Evolutionary conservation across 2,797 vertebrate genomes (phyloP).

Genomic region (Hylomyscus alleni): DNA sequence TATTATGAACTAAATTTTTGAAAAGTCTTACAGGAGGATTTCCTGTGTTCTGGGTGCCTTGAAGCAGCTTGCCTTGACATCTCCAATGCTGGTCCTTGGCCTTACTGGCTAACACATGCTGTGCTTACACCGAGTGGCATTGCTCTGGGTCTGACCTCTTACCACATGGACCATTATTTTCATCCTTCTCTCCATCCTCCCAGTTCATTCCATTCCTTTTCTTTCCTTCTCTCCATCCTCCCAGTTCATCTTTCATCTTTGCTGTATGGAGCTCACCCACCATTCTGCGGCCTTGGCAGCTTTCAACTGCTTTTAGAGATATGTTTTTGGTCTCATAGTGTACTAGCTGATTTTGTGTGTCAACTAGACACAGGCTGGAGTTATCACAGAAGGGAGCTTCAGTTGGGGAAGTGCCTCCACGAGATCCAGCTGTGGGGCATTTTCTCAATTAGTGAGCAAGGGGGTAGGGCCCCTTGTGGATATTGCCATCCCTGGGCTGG

Average conservation of each 20-base stretch:
- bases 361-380: too few species aligned
- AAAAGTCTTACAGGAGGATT: background rate
- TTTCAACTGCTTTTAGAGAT: background rate
- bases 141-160: background rate
- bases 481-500: too few species aligned
- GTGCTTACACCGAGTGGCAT: fast-evolving
- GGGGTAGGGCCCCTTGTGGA: too few species aligned
- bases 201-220: background rate
- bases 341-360: too few species aligned
- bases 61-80: background rate
- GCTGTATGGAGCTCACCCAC: background rate
- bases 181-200: background rate
- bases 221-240: background rate
- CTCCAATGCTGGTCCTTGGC: background rate
- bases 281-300: background rate
- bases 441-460: too few species aligned
- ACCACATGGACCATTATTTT: fast-evolving
- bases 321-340: background rate
- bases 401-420: too few species aligned
- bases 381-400: too few species aligned
- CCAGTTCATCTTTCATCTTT: background rate
- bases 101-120: fast-evolving
- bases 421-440: too few species aligned
- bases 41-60: background rate
- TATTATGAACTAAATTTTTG: background rate